Base-by-base conservation (phyloP, 2,797 vertebrate species). In the Anolis apletophallus region DNA sequence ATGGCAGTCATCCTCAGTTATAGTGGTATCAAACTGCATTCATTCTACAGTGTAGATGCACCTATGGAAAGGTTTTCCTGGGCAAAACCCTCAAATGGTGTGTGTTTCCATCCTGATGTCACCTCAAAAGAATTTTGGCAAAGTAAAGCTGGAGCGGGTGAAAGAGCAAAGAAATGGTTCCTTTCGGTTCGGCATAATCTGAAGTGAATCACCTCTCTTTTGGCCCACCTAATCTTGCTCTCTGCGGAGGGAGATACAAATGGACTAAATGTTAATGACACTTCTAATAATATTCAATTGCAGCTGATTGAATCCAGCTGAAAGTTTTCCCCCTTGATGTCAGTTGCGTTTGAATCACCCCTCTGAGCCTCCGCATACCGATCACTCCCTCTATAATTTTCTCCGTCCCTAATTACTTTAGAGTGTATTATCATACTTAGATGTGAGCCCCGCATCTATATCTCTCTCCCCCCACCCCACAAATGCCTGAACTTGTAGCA, bases 401-500 rank as follows among this genome's bases (percentile, higher is more conserved):
- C 86, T 85, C 87, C 78, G 85, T 87, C 86, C 94, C 95, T 93
- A 93, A 93, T 95, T 95, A 95, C 92, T 95, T 93, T 87, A 91
- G 80, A 91, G 90, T 73, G 76, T 90, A 92, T 94, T 94, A 94
- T 92, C 93, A 93, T 92, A 89, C 91, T 93, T 94, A 93, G 93
- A 94, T 17, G 79, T 89, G 85, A 91, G 32, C 91, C 93, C 94
- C 91, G 82, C 91, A 88, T 92, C 90, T 34, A 34, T 50, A 75
- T 21, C 85, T 86, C 32, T 40, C 17, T n/a, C 55, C 1, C n/a
- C 29, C 23, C 5, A 4, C 6, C 29, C 23, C 5, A 4, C 6
- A 91, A 85, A 84, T 64, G 86, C 93, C 91, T 94, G 95, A 96
- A 96, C 93, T 96, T 96, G 94, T 94, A 88, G 94, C 95, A 96